These are phyloP conservation scores for Sicus ferrugineus DNA, from an alignment of 2,888 invertebrate genomes.

Conservation along the genomic window DNA sequence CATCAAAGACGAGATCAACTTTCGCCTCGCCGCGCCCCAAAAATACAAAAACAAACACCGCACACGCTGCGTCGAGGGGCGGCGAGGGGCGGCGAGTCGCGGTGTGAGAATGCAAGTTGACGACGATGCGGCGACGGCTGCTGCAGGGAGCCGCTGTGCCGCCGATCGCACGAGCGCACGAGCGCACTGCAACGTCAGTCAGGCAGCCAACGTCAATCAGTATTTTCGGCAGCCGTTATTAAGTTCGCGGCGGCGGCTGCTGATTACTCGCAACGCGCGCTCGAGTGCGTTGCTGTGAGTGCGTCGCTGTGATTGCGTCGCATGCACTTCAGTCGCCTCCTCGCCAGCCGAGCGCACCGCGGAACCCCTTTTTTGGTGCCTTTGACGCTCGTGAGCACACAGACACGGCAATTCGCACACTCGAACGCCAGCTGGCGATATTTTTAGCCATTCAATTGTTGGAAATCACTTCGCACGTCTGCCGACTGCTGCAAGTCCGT, in stretches of 20 bases:
- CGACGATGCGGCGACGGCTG: too few species aligned
- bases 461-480: conserved; percentile 18
- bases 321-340: conserved; percentile 4
- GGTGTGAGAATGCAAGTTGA: too few species aligned
- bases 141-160: too few species aligned
- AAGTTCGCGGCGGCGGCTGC: background rate
- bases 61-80: too few species aligned
- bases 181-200: too few species aligned
- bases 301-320: background rate
- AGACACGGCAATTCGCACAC: background rate
- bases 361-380: background rate
- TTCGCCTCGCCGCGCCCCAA: too few species aligned
- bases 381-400: background rate
- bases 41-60: too few species aligned
- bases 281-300: background rate
- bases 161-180: background rate
- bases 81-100: too few species aligned
- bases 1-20: too few species aligned
- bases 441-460: background rate
- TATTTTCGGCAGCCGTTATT: conserved; percentile 14
- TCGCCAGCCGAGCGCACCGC: background rate
- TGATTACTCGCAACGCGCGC: too few species aligned
- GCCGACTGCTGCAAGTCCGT: conserved; percentile 2
- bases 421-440: background rate
- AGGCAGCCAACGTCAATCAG: conserved; percentile 10